A percentile compares a stretch with the other conserved stretches of the same genome.
These are phyloP conservation scores for Macrotis lagotis DNA, from an alignment of 2,113 vertebrate genomes.

Conservation along the genomic window DNA sequence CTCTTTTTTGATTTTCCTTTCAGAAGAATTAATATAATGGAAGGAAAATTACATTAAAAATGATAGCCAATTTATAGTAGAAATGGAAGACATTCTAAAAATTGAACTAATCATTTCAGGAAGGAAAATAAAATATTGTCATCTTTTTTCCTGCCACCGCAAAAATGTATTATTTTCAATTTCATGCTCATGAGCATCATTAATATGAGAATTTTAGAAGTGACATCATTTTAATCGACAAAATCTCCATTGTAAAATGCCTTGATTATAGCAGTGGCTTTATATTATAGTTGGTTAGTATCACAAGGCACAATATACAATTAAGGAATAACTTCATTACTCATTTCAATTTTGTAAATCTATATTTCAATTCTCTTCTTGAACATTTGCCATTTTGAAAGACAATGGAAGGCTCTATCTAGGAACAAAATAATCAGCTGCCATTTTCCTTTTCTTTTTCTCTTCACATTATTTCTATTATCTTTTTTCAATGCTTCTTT, in stretches of 20 bases:
- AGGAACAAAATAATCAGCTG: background rate
- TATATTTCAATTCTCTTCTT: background rate
- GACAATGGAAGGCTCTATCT: background rate
- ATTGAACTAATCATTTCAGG: background rate
- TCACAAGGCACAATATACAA: no score
- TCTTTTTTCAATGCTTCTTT: background rate
- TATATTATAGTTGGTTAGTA: background rate
- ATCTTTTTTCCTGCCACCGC: background rate
- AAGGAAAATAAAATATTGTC: background rate
- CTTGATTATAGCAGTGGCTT: background rate
- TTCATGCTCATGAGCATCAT: background rate
- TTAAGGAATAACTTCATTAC: background rate
- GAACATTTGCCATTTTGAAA: background rate
- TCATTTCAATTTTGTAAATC: background rate
- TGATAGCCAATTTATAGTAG: background rate
- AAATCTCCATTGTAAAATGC: background rate
- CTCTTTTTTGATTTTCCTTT: background rate
- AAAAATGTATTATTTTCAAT: background rate
- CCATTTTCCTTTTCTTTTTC: background rate
- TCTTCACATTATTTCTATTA: background rate
- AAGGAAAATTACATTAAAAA: background rate
- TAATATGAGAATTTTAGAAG: background rate
- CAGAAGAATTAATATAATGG: background rate
- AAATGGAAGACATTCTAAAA: background rate
- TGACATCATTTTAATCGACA: background rate